Evolutionary conservation across 2,797 vertebrate species (phyloP), one percentile per base, ranked within the genome.

Genomic region (Mus minutoides): DNA sequence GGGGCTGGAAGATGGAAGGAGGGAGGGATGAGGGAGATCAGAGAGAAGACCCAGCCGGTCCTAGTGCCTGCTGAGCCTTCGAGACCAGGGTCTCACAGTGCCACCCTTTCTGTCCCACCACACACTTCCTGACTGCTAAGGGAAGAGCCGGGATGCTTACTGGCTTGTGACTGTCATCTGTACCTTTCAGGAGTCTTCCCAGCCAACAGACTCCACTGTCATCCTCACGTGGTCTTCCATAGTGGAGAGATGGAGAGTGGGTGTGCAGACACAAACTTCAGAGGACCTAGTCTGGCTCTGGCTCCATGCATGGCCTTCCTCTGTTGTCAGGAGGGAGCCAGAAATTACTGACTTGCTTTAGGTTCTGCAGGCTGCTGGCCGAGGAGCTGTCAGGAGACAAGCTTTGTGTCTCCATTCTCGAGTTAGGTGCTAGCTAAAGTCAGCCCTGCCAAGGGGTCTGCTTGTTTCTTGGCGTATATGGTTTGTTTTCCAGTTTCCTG

Each of bases 371-470:
- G 62, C 82, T 71, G 40, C 29, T 22, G 49, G 80, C 77, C 0
- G 1, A 67, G 54, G 87, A 77, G 58, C 85, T 56, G 34, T 62
- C 43, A 62, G n/a, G 67, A 17, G 89, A 58, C 54, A 16, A 76
- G 56, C 43, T 29, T 40, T 21, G 22, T 82, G 0, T 1, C 26
- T 46, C 5, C 31, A 52, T 43, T 24, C 69, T 87, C 56, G n/a
- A 77, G 52, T 88, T 78, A 97, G 97, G 98, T 98, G 97, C 97
- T 64, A 58, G 93, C 97, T 96, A 95, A 97, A 97, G 94, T 96
- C 37, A 96, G 95, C 96, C 43, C 76, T 96, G 54, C 58, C 37
- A 22, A 62, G 88, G 69, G 67, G 71, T 92, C 86, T 77, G 56
- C 49, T 92, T 91, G 84, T 94, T 93, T 94, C 88, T 94, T 37